These are phyloP conservation scores for Origma solitaria DNA, from an alignment of 2,113 vertebrate species.

Conservation along the genomic window DNA sequence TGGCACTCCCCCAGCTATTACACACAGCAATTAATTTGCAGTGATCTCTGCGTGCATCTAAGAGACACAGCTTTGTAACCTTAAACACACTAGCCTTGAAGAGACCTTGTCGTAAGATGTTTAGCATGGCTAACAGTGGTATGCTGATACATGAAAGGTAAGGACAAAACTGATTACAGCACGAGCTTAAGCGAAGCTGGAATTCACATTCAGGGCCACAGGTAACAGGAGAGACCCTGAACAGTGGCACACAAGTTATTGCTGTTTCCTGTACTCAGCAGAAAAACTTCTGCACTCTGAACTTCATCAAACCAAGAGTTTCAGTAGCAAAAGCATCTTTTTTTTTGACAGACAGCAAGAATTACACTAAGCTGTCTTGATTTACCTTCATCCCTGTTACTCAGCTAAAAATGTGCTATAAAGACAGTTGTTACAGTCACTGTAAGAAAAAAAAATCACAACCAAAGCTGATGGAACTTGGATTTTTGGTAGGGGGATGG, in stretches of 20 bases:
- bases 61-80: not conserved
- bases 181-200: accelerated
- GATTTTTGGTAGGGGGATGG: not conserved
- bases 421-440: not conserved
- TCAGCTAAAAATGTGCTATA: not conserved
- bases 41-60: not conserved
- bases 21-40: not conserved
- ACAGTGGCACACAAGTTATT: accelerated
- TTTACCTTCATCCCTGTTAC: not conserved
- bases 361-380: not conserved
- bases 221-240: not conserved
- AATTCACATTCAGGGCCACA: not conserved
- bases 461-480: not conserved
- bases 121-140: not conserved
- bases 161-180: not conserved
- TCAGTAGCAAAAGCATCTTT: not conserved
- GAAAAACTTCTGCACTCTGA: not conserved
- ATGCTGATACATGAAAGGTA: not conserved
- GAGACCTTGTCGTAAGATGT: not conserved
- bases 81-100: not conserved
- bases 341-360: not conserved
- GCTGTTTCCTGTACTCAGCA: not conserved
- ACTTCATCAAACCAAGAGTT: not conserved
- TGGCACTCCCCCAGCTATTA: not conserved
- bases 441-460: not conserved